Percentiles rank a stretch among this genome's conserved stretches.
Evolutionary conservation across 2,888 invertebrate genomes (phyloP).

Genomic region (Dasypogon diadema): DNA sequence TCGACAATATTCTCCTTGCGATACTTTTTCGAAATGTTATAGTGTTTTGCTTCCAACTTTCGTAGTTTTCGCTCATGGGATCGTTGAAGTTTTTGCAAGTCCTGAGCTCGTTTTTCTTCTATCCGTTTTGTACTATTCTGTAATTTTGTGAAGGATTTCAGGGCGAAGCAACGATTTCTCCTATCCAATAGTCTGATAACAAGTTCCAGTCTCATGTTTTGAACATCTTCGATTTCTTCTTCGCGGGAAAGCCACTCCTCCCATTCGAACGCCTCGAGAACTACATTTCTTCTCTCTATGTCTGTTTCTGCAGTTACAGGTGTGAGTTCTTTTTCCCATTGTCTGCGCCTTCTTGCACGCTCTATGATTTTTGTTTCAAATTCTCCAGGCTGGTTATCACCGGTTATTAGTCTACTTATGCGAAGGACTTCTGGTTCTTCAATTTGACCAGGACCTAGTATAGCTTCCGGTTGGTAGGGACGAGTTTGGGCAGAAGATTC

Average conservation of each 20-base stretch:
- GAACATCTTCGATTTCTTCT: conserved; percentile 80
- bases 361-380: conserved; percentile 73
- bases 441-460: conserved; percentile 58
- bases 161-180: conserved; percentile 8
- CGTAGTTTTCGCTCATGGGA: conserved; percentile 69
- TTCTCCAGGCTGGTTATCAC: conserved; percentile 63
- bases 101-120: conserved; percentile 69
- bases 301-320: conserved; percentile 71
- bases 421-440: conserved; percentile 63
- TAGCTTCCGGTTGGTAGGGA: conserved; percentile 63
- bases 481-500: conserved; percentile 67
- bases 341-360: conserved; percentile 75
- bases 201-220: conserved; percentile 75
- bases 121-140: conserved; percentile 70
- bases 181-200: conserved; percentile 66
- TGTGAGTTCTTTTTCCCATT: conserved; percentile 74
- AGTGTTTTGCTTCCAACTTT: conserved; percentile 69
- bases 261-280: conserved; percentile 83
- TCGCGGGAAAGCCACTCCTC: conserved; percentile 88
- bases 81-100: conserved; percentile 71
- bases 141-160: conserved; percentile 69
- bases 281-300: conserved; percentile 73
- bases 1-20: conserved; percentile 68
- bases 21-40: conserved; percentile 66
- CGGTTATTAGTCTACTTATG: conserved; percentile 62